Conservation (phyloP, 2,113 vertebrate genomes). For the Hepsetus odoe region DNA sequence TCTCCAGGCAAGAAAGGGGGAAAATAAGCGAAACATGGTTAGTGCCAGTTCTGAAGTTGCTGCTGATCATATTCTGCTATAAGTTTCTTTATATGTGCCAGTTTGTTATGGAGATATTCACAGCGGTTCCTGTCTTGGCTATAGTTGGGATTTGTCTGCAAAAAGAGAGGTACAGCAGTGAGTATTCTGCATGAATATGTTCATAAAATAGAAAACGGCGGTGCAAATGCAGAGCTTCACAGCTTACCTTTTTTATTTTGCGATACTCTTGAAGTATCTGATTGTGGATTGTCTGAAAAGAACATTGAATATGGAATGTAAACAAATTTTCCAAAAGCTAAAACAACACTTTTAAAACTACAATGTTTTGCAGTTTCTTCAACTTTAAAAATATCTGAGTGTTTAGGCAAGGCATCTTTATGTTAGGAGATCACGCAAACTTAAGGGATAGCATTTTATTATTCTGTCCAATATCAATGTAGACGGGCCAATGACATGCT, state of each 20-base stretch:
- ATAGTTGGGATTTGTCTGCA: constrained; percentile 94
- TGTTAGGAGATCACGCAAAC: no score
- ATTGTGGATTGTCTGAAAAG: constrained; percentile 89
- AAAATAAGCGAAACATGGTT: constrained; percentile 52
- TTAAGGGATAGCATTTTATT: background rate
- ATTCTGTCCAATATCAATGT: background rate
- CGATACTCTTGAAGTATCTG: constrained; percentile 97
- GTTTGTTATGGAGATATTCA: constrained; percentile 98
- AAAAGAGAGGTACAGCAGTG: constrained; percentile 36
- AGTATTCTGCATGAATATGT: constrained; percentile 14
- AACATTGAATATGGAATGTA: background rate
- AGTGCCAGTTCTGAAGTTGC: constrained; percentile 85
- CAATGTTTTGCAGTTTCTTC: no score
- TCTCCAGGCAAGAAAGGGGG: constrained; percentile 65
- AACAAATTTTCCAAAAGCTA: background rate
- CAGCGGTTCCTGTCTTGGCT: constrained; percentile 97
- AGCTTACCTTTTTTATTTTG: constrained; percentile 94
- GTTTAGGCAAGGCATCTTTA: no score
- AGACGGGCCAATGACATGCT: background rate
- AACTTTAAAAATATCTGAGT: no score
- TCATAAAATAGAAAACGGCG: background rate
- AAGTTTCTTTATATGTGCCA: constrained; percentile 97
- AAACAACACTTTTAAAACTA: no score
- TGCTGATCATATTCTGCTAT: constrained; percentile 96
- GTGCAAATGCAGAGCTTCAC: background rate